Evolutionary conservation across 2,113 vertebrate genomes (phyloP).

Genomic region (Sceloporus undulatus): DNA sequence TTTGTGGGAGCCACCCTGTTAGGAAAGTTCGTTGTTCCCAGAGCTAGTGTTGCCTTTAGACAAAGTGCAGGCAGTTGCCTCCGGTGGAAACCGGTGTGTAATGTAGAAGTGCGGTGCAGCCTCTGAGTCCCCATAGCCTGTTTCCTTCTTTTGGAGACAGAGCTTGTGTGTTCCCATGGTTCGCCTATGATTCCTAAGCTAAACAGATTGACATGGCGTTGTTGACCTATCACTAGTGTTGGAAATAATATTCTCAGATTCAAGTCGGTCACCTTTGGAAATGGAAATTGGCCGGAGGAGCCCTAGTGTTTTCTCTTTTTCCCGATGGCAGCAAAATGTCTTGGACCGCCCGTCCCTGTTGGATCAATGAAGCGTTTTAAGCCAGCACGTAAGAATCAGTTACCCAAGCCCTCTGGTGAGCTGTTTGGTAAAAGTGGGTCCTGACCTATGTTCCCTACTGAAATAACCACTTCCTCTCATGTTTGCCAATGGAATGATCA

Average conservation of each 20-base stretch:
- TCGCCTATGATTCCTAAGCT: too few species aligned
- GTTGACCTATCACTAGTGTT: not conserved
- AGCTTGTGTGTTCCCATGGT: too few species aligned
- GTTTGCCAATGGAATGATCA: not conserved
- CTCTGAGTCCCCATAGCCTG: too few species aligned
- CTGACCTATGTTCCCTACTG: not conserved
- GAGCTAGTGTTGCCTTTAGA: too few species aligned
- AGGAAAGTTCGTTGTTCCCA: too few species aligned
- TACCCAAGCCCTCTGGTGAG: not conserved
- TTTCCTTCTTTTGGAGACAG: too few species aligned
- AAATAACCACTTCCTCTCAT: not conserved
- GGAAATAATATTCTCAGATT: not conserved
- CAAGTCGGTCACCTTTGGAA: not conserved
- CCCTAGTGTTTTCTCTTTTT: not conserved
- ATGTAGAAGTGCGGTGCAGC: too few species aligned
- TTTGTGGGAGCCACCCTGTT: too few species aligned
- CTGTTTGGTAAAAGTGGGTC: not conserved
- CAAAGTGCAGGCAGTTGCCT: too few species aligned
- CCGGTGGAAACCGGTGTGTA: too few species aligned
- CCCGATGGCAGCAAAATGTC: not conserved
- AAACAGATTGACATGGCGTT: too few species aligned
- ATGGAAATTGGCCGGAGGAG: not conserved
- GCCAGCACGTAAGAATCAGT: not conserved
- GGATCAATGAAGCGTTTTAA: not conserved
- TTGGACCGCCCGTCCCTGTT: not conserved